Percentiles rank a stretch among this genome's conserved stretches.
phyloP scores from a whole-genome alignment of 2,888 invertebrate species.

The Cheilosia variabilis region DNA sequence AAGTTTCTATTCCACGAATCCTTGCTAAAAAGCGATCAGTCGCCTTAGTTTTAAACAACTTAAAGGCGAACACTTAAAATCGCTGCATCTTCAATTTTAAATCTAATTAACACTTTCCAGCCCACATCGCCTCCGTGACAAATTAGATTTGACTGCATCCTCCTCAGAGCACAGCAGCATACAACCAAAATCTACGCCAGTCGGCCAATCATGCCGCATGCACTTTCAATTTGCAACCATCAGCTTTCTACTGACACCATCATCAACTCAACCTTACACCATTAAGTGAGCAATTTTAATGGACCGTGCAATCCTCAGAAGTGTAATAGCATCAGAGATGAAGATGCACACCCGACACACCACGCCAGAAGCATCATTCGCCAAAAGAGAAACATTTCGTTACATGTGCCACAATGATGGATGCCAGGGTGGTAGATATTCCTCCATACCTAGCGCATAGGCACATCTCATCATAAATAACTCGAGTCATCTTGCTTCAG shows the following conservation, averaged over 20 bases:
- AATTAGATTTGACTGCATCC: conserved; percentile 55
- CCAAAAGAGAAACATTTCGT: conserved; percentile 65
- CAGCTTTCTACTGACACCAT: conserved; percentile 37
- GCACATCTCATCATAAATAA: conserved; percentile 69
- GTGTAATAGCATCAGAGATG: conserved; percentile 44
- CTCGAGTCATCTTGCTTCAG: conserved; percentile 38
- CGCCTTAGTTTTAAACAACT: no score
- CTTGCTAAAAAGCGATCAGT: no score
- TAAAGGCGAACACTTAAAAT: neutral
- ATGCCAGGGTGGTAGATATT: conserved; percentile 53
- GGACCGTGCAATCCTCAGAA: conserved; percentile 69
- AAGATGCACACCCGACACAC: conserved; percentile 51
- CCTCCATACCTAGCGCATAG: conserved; percentile 23
- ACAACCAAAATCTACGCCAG: conserved; percentile 19
- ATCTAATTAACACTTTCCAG: conserved; percentile 67
- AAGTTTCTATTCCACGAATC: no score
- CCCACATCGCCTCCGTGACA: conserved; percentile 50
- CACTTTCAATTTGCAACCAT: conserved; percentile 61
- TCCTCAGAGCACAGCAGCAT: conserved; percentile 22
- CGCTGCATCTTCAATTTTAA: neutral
- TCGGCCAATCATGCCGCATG: conserved; percentile 59
- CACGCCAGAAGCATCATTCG: neutral
- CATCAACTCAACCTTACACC: conserved; percentile 32
- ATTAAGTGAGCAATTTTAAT: conserved; percentile 72
- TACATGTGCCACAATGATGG: conserved; percentile 72